A percentile compares a stretch with the other conserved stretches of the same genome.
Conservation (phyloP, 2,888 invertebrate genomes). For the Mylabris sibirica region DNA sequence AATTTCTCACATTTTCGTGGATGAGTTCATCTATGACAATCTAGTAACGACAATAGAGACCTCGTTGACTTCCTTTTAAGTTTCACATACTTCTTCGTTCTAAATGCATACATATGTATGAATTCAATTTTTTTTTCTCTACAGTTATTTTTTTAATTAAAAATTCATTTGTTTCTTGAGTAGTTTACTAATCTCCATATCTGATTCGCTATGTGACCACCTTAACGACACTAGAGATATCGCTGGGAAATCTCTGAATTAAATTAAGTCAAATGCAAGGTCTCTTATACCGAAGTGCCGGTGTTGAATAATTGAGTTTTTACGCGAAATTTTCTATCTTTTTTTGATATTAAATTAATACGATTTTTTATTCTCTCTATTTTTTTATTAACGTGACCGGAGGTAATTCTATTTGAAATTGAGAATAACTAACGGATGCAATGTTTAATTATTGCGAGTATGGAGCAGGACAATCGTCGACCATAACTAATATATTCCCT, state of each 20-base stretch:
- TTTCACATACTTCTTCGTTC: conserved; percentile 55
- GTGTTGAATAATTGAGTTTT: conserved; percentile 49
- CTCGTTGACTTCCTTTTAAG: conserved; percentile 42
- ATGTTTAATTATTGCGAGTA: conserved; percentile 56
- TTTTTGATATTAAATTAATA: conserved; percentile 24
- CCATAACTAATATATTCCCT: conserved; percentile 58
- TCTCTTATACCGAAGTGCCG: conserved; percentile 51
- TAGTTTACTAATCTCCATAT: conserved; percentile 58
- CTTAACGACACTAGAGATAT: conserved; percentile 57
- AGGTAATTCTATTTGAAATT: conserved; percentile 46
- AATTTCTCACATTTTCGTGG: conserved; percentile 35
- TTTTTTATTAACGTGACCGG: conserved; percentile 26
- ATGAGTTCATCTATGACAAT: conserved; percentile 35
- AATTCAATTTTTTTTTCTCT: conserved; percentile 36
- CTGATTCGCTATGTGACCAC: conserved; percentile 57
- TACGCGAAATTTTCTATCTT: conserved; percentile 43
- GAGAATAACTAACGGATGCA: conserved; percentile 55
- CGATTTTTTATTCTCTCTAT: conserved; percentile 16
- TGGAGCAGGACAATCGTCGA: conserved; percentile 54
- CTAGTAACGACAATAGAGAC: conserved; percentile 34
- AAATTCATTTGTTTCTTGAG: conserved; percentile 55
- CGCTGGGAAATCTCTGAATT: conserved; percentile 57
- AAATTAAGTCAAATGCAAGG: conserved; percentile 56
- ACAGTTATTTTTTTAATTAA: conserved; percentile 49
- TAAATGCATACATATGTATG: conserved; percentile 49